These are phyloP conservation scores for Oreonectes daqikongensis DNA, from an alignment of 2,797 vertebrate genomes.

Conservation along the genomic window DNA sequence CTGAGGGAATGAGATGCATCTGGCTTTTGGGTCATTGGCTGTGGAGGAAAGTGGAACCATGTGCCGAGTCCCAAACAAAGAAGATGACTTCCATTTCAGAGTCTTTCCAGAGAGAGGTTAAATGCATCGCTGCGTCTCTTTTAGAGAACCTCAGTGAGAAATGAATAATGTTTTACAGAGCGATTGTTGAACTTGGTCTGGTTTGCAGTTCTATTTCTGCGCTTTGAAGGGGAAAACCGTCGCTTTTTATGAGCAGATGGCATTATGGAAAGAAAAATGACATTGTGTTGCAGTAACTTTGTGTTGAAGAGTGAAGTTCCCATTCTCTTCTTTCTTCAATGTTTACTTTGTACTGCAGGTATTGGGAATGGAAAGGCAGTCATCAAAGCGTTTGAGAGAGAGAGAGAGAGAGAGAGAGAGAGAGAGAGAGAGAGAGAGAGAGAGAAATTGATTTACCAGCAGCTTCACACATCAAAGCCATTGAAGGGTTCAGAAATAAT, in stretches of 20 bases:
- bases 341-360: slow-evolving; percentile 36
- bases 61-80: slow-evolving; percentile 63
- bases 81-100: slow-evolving; percentile 47
- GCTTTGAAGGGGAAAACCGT: slow-evolving; percentile 4
- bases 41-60: slow-evolving; percentile 67
- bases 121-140: slow-evolving; percentile 59
- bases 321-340: slow-evolving; percentile 14
- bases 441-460: slow-evolving; percentile 41
- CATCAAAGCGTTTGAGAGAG: slow-evolving; percentile 9
- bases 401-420: too few relatives aligned
- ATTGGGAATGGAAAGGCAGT: slow-evolving; percentile 23
- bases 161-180: slow-evolving; percentile 46
- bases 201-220: slow-evolving; percentile 25
- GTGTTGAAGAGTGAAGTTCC: not conserved
- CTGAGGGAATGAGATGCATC: slow-evolving; percentile 36
- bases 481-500: slow-evolving; percentile 53
- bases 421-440: slow-evolving; percentile 29
- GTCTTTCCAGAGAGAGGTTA: slow-evolving; percentile 63
- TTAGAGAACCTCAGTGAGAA: slow-evolving; percentile 46
- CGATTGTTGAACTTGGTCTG: slow-evolving; percentile 24
- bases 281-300: not conserved
- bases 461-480: slow-evolving; percentile 31
- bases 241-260: slow-evolving; percentile 1
- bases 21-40: slow-evolving; percentile 58
- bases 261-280: not conserved